Conservation (phyloP, 2,113 vertebrate genomes). For the Crotalus helleri region DNA sequence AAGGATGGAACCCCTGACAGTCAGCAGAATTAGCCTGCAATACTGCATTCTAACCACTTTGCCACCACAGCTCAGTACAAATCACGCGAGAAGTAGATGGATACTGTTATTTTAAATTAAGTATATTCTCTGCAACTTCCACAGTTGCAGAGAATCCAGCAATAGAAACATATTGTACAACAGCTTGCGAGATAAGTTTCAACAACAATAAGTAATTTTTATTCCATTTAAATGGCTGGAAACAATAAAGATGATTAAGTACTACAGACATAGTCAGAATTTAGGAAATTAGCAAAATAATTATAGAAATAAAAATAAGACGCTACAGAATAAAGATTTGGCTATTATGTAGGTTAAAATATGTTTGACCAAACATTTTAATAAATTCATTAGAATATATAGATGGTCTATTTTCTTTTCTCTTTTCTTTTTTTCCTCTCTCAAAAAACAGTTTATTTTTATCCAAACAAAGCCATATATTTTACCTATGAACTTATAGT, state of each 20-base stretch:
- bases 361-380: neutral
- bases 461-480: slow-evolving; percentile 22
- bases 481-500: slow-evolving; percentile 24
- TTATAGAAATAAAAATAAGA: slow-evolving; percentile 27
- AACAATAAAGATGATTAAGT: slow-evolving; percentile 76
- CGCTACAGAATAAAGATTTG: slow-evolving; percentile 38
- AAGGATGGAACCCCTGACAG: neutral
- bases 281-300: slow-evolving; percentile 58
- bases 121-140: slow-evolving; percentile 53
- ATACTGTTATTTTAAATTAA: slow-evolving; percentile 35
- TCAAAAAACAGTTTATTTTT: neutral
- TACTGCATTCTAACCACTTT: neutral
- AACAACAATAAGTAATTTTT: slow-evolving; percentile 77
- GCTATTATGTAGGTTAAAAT: slow-evolving; percentile 42
- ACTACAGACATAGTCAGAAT: slow-evolving; percentile 68
- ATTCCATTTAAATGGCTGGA: slow-evolving; percentile 73
- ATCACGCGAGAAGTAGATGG: slow-evolving; percentile 37
- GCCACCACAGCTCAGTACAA: neutral
- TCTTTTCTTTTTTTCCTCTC: neutral
- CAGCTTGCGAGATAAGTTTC: slow-evolving; percentile 72
- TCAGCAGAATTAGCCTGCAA: neutral
- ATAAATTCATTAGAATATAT: neutral
- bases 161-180: slow-evolving; percentile 73
- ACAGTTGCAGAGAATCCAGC: slow-evolving; percentile 54
- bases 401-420: neutral